Evolutionary conservation across 2,888 invertebrate species (phyloP).

Genomic region (Mactromeris polynyma): DNA sequence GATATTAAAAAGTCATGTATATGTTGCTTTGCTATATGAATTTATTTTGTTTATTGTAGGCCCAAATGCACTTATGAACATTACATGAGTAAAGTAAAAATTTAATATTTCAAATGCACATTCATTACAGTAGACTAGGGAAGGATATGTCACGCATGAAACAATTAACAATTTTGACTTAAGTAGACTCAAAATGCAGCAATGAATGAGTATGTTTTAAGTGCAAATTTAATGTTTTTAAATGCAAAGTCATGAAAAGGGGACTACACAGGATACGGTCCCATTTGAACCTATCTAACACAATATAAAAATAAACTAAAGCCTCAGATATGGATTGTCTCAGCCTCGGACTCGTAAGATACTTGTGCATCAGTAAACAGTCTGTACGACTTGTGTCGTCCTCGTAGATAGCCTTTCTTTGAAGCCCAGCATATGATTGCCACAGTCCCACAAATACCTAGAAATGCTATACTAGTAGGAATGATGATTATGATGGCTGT

Average conservation of each 20-base stretch:
- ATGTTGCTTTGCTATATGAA: too few species aligned
- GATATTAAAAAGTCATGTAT: too few species aligned
- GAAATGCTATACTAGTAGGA: conserved; percentile 56
- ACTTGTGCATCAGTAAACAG: conserved; percentile 57
- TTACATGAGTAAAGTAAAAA: too few species aligned
- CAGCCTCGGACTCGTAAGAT: conserved; percentile 62
- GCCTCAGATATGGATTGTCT: conserved; percentile 62
- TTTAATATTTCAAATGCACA: too few species aligned
- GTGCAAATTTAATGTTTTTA: background rate
- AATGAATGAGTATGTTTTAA: background rate
- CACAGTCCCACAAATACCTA: conserved; percentile 59
- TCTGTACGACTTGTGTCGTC: conserved; percentile 57
- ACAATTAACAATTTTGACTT: too few species aligned
- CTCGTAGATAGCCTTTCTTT: conserved; percentile 71
- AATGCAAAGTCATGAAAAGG: background rate
- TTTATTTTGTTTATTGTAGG: too few species aligned
- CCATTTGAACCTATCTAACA: background rate
- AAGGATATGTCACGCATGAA: too few species aligned
- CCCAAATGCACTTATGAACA: too few species aligned
- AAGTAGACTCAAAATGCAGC: too few species aligned
- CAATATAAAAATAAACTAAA: background rate
- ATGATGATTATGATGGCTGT: conserved; percentile 62
- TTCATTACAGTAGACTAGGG: too few species aligned
- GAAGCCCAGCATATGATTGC: conserved; percentile 79
- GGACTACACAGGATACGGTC: background rate